phyloP scores from a whole-genome alignment of 2,888 invertebrate species.

The Chorisops tibialis region DNA sequence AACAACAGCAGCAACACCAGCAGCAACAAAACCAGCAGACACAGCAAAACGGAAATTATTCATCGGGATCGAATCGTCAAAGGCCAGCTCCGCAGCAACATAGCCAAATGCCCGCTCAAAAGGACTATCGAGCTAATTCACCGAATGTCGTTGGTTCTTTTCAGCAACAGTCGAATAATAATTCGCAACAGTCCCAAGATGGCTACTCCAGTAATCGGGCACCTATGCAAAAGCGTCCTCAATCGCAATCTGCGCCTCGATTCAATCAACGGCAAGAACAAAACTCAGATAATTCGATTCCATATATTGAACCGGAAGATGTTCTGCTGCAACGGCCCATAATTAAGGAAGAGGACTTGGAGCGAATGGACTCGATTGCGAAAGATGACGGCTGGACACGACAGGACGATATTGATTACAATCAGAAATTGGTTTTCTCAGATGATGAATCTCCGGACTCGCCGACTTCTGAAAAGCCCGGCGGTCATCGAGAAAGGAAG shows the following conservation, averaged over 20 bases:
- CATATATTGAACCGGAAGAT: constrained; percentile 54
- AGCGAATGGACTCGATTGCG: constrained; percentile 86
- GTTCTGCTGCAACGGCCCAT: constrained; percentile 77
- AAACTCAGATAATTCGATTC: constrained; percentile 43
- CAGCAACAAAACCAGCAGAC: too few species aligned
- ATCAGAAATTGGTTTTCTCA: constrained; percentile 90
- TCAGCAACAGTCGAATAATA: not conserved
- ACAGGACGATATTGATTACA: constrained; percentile 91
- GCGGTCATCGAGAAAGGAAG: constrained; percentile 36
- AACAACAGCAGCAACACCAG: too few species aligned
- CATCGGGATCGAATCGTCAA: not conserved
- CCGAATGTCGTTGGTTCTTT: constrained; percentile 4
- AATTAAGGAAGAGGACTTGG: constrained; percentile 88
- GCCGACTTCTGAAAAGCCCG: constrained; percentile 29
- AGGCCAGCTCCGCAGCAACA: not conserved
- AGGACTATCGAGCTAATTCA: constrained; percentile 14
- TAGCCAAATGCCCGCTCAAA: not conserved
- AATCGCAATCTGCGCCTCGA: constrained; percentile 7
- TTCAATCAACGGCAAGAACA: constrained; percentile 16
- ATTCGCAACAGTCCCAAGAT: constrained; percentile 14
- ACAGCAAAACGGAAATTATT: not conserved
- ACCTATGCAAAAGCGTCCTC: constrained; percentile 28
- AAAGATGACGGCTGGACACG: constrained; percentile 90
- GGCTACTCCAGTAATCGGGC: constrained; percentile 20
- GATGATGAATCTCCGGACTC: constrained; percentile 70